phyloP scores from a whole-genome alignment of 1,140 invertebrate genomes.

The Drosophila orena region DNA sequence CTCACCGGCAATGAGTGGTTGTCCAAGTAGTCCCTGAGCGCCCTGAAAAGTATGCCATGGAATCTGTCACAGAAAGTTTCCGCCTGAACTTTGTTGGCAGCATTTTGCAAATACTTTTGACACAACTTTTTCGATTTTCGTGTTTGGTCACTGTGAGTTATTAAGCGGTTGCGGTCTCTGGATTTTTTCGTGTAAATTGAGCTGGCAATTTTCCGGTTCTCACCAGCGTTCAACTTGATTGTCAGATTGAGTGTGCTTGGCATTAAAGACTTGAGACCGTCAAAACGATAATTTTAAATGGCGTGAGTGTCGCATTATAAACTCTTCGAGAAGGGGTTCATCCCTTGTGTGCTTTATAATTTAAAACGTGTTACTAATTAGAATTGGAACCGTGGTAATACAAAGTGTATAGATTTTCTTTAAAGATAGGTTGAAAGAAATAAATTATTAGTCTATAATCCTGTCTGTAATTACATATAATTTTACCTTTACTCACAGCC shows the following conservation, averaged over 20 bases:
- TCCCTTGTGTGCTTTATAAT: not conserved
- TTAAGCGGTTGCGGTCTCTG: constrained; percentile 35
- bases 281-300: constrained; percentile 27
- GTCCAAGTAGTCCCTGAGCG: constrained; percentile 15
- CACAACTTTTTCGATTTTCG: constrained; percentile 35
- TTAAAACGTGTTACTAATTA: not conserved
- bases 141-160: constrained; percentile 19
- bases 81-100: constrained; percentile 19
- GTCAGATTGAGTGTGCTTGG: constrained; percentile 28
- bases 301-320: constrained; percentile 11
- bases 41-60: constrained; percentile 52
- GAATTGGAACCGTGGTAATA: too few species aligned
- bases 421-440: too few species aligned
- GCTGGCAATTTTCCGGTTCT: constrained; percentile 22
- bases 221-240: constrained; percentile 19
- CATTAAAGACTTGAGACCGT: constrained; percentile 23
- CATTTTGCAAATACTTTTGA: constrained; percentile 36
- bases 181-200: constrained; percentile 29
- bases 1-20: constrained; percentile 39
- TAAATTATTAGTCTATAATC: not conserved
- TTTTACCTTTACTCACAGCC: too few species aligned
- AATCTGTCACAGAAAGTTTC: constrained; percentile 25
- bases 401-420: too few species aligned
- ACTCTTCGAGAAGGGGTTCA: not conserved
- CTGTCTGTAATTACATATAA: not conserved